phyloP scores from a whole-genome alignment of 2,797 vertebrate species.

The Tachyglossus aculeatus region DNA sequence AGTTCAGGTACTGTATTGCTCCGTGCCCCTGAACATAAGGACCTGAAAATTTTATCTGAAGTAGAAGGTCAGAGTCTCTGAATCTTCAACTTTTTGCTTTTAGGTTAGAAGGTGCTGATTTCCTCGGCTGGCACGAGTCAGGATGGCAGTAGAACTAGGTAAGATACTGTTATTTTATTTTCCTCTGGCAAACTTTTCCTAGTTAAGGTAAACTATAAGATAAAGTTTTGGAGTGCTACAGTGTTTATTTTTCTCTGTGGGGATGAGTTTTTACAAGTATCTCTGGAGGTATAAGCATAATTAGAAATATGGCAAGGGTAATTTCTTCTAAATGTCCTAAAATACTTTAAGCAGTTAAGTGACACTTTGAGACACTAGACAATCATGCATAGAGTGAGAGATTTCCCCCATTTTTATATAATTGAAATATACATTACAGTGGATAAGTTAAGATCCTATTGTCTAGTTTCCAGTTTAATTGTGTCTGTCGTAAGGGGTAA shows the following conservation, averaged over 20 bases:
- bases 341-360: conserved; percentile 2
- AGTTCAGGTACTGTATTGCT: not conserved
- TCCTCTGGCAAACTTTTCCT: too few species aligned
- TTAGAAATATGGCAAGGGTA: not conserved
- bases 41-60: too few species aligned
- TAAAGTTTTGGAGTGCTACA: not conserved
- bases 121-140: not conserved
- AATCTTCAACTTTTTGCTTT: too few species aligned
- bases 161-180: not conserved
- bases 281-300: not conserved
- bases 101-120: too few species aligned
- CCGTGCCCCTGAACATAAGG: too few species aligned
- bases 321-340: not conserved
- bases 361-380: not conserved
- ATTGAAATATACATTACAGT: too few species aligned
- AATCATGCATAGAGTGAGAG: too few species aligned
- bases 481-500: not conserved
- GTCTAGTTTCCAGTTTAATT: too few species aligned
- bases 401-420: not conserved
- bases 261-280: not conserved
- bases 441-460: too few species aligned
- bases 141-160: not conserved
- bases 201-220: not conserved
- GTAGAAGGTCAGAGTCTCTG: too few species aligned
- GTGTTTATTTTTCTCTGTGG: not conserved